Evolutionary conservation across 2,797 vertebrate genomes (phyloP).

Genomic region (Selene dorsalis): DNA sequence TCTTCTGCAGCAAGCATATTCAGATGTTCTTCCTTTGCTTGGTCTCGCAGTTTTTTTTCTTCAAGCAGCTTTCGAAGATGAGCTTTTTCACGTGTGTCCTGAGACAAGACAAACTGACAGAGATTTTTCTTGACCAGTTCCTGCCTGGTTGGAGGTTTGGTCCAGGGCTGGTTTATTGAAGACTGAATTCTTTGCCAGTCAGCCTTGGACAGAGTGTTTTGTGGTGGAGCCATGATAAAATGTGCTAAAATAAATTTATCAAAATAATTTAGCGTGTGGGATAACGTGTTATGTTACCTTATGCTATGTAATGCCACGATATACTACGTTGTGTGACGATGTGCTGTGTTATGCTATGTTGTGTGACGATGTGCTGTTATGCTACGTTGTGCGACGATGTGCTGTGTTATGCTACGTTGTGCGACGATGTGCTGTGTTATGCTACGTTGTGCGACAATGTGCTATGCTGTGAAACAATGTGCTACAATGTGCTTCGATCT

Average conservation of each 20-base stretch:
- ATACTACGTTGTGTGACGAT: background rate
- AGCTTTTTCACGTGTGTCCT: background rate
- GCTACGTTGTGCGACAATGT: too few relatives aligned
- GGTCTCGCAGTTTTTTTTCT: too few relatives aligned
- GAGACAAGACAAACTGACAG: too few relatives aligned
- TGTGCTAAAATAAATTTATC: too few relatives aligned
- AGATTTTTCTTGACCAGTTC: background rate
- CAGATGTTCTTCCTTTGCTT: background rate
- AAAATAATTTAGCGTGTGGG: background rate
- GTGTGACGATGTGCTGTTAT: too few relatives aligned
- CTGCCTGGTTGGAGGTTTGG: background rate
- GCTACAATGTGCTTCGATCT: too few relatives aligned
- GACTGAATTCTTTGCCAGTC: constrained; percentile 12
- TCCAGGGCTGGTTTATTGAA: background rate
- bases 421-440: too few relatives aligned
- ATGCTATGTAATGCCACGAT: too few relatives aligned
- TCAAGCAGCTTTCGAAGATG: background rate
- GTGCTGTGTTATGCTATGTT: background rate
- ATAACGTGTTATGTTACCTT: background rate
- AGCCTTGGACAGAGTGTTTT: background rate
- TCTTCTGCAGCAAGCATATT: background rate
- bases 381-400: too few relatives aligned
- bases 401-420: too few relatives aligned
- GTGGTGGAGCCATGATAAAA: background rate
- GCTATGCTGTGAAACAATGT: too few relatives aligned